Evolutionary conservation across 2,797 vertebrate genomes (phyloP).

Genomic region (Malacoctenus gilli): DNA sequence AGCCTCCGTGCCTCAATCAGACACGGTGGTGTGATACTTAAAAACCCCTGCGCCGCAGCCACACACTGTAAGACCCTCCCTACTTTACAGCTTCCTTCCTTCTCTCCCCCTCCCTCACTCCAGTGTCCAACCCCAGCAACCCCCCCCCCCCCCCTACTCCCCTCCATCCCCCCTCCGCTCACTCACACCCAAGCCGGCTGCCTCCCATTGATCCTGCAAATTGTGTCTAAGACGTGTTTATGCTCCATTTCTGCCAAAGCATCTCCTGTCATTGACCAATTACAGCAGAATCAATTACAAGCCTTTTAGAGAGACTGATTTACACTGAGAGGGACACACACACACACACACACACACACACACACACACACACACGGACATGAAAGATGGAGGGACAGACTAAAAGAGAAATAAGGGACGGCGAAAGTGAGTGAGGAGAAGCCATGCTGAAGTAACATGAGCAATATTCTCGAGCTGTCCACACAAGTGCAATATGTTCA

Average conservation of each 20-base stretch:
- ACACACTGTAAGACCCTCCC: constrained; percentile 52
- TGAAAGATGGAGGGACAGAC: constrained; percentile 34
- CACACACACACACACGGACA: constrained; percentile 4
- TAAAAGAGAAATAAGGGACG: constrained; percentile 36
- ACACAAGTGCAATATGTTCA: constrained; percentile 78
- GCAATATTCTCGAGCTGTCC: constrained; percentile 75
- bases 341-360: constrained; percentile 9
- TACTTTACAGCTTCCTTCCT: constrained; percentile 42
- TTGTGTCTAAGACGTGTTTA: constrained; percentile 80
- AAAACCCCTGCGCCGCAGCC: constrained; percentile 63
- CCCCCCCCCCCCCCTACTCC: constrained; percentile 32
- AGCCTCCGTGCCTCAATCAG: constrained; percentile 72
- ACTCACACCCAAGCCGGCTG: constrained; percentile 46
- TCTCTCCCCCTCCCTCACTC: constrained; percentile 19
- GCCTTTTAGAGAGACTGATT: constrained; percentile 75
- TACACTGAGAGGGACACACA: constrained; percentile 45
- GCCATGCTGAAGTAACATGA: constrained; percentile 77
- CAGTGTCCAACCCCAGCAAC: too few relatives aligned
- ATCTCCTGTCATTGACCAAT: constrained; percentile 83
- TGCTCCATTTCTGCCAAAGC: constrained; percentile 83
- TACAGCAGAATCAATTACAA: constrained; percentile 85
- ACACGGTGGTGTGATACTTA: constrained; percentile 70
- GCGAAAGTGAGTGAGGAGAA: constrained; percentile 46
- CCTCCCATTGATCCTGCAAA: constrained; percentile 82
- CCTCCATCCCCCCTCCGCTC: constrained; percentile 29